phyloP scores from a whole-genome alignment of 2,797 vertebrate species.

The Urophycis tenuis region DNA sequence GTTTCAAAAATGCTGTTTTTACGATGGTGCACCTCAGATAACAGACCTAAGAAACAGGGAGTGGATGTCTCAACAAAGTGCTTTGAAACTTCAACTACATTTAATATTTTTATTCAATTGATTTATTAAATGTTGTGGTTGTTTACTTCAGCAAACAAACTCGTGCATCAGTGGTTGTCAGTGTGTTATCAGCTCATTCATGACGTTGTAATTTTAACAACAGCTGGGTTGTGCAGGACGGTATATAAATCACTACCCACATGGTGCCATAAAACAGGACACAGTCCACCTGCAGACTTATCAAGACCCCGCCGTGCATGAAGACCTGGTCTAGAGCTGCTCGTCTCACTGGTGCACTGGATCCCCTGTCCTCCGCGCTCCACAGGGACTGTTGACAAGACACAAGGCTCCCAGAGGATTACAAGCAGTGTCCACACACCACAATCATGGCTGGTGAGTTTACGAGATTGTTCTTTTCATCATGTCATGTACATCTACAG shows the following conservation, averaged over 20 bases:
- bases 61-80: not conserved
- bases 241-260: constrained; percentile 26
- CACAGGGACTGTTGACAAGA: not conserved
- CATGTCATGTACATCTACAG: too few species aligned
- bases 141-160: not conserved
- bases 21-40: not conserved
- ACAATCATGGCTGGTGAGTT: constrained; percentile 63
- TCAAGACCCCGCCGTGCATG: constrained; percentile 29
- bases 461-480: constrained; percentile 9
- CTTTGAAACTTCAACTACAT: not conserved
- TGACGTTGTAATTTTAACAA: not conserved
- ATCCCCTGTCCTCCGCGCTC: constrained; percentile 13
- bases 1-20: too few species aligned
- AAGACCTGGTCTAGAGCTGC: constrained; percentile 35
- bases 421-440: constrained; percentile 6
- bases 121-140: not conserved
- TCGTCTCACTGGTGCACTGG: constrained; percentile 22
- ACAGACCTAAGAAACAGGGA: not conserved
- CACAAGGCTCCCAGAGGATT: constrained; percentile 32
- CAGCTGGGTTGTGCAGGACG: not conserved
- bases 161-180: not conserved
- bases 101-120: not conserved
- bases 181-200: not conserved
- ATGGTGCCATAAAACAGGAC: constrained; percentile 50
- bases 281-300: constrained; percentile 42